Evolutionary conservation across 2,888 invertebrate species (phyloP), one percentile per base, ranked within the genome.

Genomic region (Iselma pallidipennis): DNA sequence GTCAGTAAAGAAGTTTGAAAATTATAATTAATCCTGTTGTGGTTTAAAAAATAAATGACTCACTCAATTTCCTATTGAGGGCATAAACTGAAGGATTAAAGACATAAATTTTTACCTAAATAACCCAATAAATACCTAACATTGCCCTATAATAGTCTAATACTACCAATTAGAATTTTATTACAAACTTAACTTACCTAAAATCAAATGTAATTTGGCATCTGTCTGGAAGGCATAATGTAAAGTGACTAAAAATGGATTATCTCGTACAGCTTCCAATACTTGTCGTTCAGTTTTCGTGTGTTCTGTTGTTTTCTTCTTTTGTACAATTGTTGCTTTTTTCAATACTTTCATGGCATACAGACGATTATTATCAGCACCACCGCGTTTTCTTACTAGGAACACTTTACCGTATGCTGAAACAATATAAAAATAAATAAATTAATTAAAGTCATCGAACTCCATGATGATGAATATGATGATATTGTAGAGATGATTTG

Each of bases 191-290:
- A n/a, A 84, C 89, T 89, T 83, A 97, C 98, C 97, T 79, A 98
- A 88, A 73, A 98, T 96, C 72, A 98, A 89, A 84, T 98, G 96
- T 70, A 98, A 87, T 83, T 97, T 98, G 56, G 96, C 91, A 77
- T 97, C 95, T 7, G 97, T 96, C 84, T 98, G 98, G 87, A 98
- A 98, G 79, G 98, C 98, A 83, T 98, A 98, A 83, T 96, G 96
- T 70, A 98, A 87, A 37, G 96, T 96, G 74, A 98, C 97, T 70
- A 98, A 88, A 84, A 98, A 98, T 55, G 98, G 98, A 77, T 95
- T 92, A 80, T 94, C 92, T 69, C 96, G 87, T 65, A 98, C 94
- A 55, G 95, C 94, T 82, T 98, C 98, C 71, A 98, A 86, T 63
- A 98, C 97, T 86, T 97, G 94, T 83, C 98, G 85, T 83, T 98